phyloP scores from a whole-genome alignment of 1,140 invertebrate species.

The Aporrectodea caliginosa region DNA sequence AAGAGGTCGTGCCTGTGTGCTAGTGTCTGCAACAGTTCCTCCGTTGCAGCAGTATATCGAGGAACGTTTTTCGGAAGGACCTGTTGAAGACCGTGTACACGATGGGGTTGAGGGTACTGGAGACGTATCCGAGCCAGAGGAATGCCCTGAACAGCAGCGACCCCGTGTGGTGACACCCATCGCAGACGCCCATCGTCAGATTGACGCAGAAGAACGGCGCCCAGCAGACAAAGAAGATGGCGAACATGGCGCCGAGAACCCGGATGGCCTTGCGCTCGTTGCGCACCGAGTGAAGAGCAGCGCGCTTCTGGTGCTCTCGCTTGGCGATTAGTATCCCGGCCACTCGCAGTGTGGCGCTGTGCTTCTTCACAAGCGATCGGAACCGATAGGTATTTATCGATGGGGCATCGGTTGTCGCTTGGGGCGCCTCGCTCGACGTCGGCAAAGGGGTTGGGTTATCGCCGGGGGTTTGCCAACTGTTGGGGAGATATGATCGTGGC shows the following conservation, averaged over 20 bases:
- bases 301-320: background rate
- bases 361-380: conserved; percentile 15
- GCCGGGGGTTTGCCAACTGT: too few species aligned
- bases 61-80: conserved; percentile 64
- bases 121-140: conserved; percentile 83
- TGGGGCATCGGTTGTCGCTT: too few species aligned
- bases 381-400: conserved; percentile 7
- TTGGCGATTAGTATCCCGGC: conserved; percentile 7
- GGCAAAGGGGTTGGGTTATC: too few species aligned
- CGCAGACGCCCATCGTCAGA: conserved; percentile 71
- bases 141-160: conserved; percentile 33
- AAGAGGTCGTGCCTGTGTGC: too few species aligned
- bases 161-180: conserved; percentile 62
- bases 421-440: too few species aligned
- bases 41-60: conserved; percentile 74
- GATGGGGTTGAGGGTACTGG: conserved; percentile 83
- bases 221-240: conserved; percentile 89
- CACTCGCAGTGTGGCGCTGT: conserved; percentile 15
- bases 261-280: conserved; percentile 89
- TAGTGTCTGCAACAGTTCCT: background rate
- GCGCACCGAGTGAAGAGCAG: conserved; percentile 31
- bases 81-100: conserved; percentile 88
- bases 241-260: conserved; percentile 83
- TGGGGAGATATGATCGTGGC: too few species aligned
- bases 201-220: conserved; percentile 89